Percentiles rank a stretch among this genome's conserved stretches.
phyloP scores from a whole-genome alignment of 2,113 vertebrate genomes.

The Anser cygnoides region DNA sequence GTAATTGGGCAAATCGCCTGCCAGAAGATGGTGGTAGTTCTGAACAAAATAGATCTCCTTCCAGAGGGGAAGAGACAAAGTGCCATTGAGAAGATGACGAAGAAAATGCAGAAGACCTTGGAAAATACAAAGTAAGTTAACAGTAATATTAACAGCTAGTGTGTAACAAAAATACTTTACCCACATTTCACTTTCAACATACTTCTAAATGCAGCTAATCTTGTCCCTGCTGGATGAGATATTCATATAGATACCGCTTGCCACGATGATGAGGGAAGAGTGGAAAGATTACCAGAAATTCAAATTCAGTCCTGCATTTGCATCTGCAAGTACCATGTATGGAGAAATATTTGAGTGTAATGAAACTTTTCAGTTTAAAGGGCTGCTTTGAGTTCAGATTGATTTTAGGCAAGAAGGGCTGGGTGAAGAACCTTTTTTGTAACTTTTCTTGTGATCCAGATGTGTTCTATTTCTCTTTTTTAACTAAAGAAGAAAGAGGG shows the following conservation, averaged over 20 bases:
- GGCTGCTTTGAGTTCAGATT: neutral
- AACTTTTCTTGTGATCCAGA: neutral
- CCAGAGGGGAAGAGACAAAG: constrained; percentile 86
- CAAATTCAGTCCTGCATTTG: neutral
- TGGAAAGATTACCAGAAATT: neutral
- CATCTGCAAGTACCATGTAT: neutral
- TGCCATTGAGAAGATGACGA: constrained; percentile 94
- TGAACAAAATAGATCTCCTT: constrained; percentile 95
- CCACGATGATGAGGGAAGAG: neutral
- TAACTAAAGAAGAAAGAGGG: too few species aligned
- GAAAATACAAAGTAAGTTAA: constrained; percentile 92
- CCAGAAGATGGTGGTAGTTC: constrained; percentile 92
- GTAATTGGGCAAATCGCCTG: constrained; percentile 97
- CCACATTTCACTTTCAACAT: fast-evolving
- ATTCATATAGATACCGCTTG: too few species aligned
- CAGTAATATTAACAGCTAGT: neutral
- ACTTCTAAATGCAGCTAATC: neutral
- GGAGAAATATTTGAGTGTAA: neutral
- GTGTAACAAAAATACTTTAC: neutral
- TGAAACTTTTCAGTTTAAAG: neutral
- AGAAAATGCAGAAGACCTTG: constrained; percentile 95
- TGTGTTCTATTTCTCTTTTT: too few species aligned
- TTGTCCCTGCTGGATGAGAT: neutral
- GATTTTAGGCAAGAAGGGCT: neutral
- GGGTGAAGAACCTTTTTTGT: neutral